Conservation (phyloP, 1,140 invertebrate genomes). For the Sarcophaga peregrina region DNA sequence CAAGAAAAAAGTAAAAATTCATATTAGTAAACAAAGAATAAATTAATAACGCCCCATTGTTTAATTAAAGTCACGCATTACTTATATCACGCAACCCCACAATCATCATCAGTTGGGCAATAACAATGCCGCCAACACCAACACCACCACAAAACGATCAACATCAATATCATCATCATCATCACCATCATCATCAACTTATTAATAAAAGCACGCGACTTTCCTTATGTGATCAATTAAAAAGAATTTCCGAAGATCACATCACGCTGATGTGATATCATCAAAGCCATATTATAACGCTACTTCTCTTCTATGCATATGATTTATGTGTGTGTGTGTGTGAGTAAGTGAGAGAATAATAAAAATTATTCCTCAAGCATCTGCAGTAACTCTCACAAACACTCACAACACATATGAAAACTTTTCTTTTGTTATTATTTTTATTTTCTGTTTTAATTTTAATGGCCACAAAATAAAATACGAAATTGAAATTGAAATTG, state of each 20-base stretch:
- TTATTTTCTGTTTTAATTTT: not conserved
- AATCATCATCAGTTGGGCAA: not conserved
- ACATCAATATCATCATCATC: not conserved
- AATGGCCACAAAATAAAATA: constrained; percentile 17
- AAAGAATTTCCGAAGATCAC: constrained; percentile 21
- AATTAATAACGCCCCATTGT: constrained; percentile 48
- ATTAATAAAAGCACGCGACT: constrained; percentile 27
- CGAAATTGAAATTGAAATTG: constrained; percentile 13
- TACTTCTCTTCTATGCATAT: too few relatives aligned
- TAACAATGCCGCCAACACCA: not conserved
- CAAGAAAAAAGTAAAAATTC: not conserved
- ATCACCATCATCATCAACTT: not conserved
- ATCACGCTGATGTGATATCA: not conserved
- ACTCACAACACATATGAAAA: not conserved
- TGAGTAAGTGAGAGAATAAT: too few relatives aligned
- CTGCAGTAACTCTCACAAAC: too few relatives aligned
- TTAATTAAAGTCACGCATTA: constrained; percentile 59
- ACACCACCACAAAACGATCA: not conserved
- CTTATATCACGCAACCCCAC: constrained; percentile 24
- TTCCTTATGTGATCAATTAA: constrained; percentile 17
- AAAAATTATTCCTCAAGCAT: too few relatives aligned
- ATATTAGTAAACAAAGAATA: not conserved
- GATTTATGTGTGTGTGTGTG: too few relatives aligned
- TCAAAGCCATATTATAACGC: not conserved
- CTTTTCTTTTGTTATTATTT: too few relatives aligned